Base-by-base conservation (phyloP, 2,888 invertebrate species). In the Lordiphosa andalusiaca region DNA sequence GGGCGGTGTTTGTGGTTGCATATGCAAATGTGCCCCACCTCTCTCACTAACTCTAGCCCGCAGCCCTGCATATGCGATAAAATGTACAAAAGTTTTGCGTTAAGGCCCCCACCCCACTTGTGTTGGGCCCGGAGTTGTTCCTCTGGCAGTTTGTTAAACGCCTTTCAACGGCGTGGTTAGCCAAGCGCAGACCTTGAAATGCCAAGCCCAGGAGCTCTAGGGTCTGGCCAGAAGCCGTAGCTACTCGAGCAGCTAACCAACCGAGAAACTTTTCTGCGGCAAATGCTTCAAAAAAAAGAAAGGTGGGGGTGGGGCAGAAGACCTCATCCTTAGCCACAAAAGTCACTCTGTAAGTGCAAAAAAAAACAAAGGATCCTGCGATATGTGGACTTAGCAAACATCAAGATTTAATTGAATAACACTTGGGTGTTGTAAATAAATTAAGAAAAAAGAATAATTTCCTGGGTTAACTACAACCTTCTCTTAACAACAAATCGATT, bases 91-190 rank as follows among this genome's bases (percentile, higher is more conserved):
- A 84, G 57, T 84, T 84, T 73, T 58, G 58, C 70, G 74, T 69
- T 66, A 69, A 66, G 78, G 82, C 66, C 50, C 65, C 76, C 42
- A 50, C 74, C 42, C 53, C 74, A 72, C 84, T 80, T 74, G 71
- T 74, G 71, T 57, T 69, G 60, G 64, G 49, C 62, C 40, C 52
- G 50, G 49, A 75, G 80, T 66, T 72, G 76, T 44, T 63, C 67
- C 59, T 48, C 56, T 48, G 59, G 50, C 77, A 83, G 80, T 76
- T 71, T 83, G 85, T 76, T 85, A 84, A 82, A 82, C 63, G 85
- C 73, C 80, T 83, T 85, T 83, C 73, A 85, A 85, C 80, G 72
- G 73, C 70, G 66, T 67, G 81, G 81, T 81, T 75, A 73, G 80
- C 76, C 78, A 70, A 64, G 70, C 66, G 63, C 73, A 84, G 84